These are phyloP conservation scores for Spisula subtruncata DNA, from an alignment of 2,888 invertebrate species.

Conservation along the genomic window DNA sequence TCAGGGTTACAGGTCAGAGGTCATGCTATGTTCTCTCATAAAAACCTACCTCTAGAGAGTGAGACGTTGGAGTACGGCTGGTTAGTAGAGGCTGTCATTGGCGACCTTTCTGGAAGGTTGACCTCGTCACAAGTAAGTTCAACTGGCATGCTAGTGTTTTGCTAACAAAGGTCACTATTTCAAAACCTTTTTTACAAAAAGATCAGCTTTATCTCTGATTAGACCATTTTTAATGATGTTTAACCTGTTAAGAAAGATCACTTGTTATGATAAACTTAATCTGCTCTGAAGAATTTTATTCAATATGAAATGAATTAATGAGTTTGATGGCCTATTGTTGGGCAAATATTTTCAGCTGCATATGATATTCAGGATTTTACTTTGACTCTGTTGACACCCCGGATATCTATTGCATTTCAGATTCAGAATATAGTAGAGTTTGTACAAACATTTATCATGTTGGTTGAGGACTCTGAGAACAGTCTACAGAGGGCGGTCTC, in stretches of 20 bases:
- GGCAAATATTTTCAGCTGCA: background rate
- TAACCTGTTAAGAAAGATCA: too few species aligned
- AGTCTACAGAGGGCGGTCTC: constrained; percentile 94
- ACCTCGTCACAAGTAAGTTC: constrained; percentile 93
- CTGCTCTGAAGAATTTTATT: too few species aligned
- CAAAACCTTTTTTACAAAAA: too few species aligned
- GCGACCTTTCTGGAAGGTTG: constrained; percentile 96
- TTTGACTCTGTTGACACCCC: too few species aligned
- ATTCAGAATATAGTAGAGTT: constrained; percentile 95
- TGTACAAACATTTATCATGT: constrained; percentile 95
- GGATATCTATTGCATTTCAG: constrained; percentile 81
- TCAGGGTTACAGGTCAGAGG: constrained; percentile 92
- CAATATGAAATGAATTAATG: too few species aligned
- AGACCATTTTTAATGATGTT: too few species aligned
- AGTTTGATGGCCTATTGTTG: too few species aligned
- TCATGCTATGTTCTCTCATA: constrained; percentile 93
- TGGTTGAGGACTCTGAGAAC: constrained; percentile 96
- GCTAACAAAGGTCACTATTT: too few species aligned
- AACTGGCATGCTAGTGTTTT: too few species aligned
- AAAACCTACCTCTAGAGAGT: constrained; percentile 95
- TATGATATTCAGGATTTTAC: too few species aligned
- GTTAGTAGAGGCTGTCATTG: constrained; percentile 97
- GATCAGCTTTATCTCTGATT: too few species aligned
- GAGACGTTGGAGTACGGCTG: constrained; percentile 99
- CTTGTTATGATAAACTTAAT: too few species aligned